These are phyloP conservation scores for Paracentrotus lividus DNA, from an alignment of 53 echinoderm and acorn worm genomes.

Conservation along the genomic window DNA sequence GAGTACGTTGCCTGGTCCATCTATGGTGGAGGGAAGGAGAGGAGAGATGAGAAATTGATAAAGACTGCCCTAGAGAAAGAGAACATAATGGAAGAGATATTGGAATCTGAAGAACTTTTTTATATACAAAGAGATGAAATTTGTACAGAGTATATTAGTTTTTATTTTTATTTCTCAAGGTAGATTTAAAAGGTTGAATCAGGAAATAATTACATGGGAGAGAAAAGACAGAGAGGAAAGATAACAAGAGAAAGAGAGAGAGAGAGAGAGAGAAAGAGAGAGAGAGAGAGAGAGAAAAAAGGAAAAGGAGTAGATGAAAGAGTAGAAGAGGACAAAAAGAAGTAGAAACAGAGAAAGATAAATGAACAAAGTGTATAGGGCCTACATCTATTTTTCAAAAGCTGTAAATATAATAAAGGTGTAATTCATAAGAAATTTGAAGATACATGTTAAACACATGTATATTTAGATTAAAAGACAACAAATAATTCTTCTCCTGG, in stretches of 20 bases:
- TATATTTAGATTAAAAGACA: too few relatives aligned
- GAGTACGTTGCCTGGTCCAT: too few relatives aligned
- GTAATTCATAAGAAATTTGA: too few relatives aligned
- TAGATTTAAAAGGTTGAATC: neutral
- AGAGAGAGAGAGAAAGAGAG: conserved; percentile 41
- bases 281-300: neutral
- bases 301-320: neutral
- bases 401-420: too few relatives aligned
- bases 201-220: neutral
- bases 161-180: neutral
- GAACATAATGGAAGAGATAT: neutral
- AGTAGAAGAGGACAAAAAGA: too few relatives aligned
- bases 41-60: neutral
- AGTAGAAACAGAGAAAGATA: too few relatives aligned
- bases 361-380: too few relatives aligned
- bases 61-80: neutral
- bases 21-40: neutral
- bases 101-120: too few relatives aligned
- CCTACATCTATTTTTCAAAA: too few relatives aligned
- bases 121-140: neutral
- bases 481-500: too few relatives aligned
- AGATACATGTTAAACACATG: too few relatives aligned
- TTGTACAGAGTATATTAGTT: neutral
- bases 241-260: neutral
- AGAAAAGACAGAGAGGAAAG: neutral